Evolutionary conservation across 2,888 invertebrate genomes (phyloP).

Genomic region (Sminthurides aquaticus): DNA sequence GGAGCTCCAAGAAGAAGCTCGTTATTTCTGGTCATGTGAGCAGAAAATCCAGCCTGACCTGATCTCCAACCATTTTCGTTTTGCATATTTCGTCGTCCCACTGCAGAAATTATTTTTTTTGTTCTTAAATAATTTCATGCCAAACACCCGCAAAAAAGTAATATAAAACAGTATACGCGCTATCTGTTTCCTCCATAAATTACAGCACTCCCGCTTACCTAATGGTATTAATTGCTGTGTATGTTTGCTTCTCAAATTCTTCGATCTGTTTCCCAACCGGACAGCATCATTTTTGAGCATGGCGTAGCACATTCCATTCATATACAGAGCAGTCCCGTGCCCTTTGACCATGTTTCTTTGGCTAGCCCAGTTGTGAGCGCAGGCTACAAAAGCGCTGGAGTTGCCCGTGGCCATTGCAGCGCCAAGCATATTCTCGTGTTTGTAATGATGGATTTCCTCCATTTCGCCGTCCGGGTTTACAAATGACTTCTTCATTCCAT

Average conservation of each 20-base stretch:
- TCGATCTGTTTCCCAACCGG: background rate
- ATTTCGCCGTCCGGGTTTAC: too few species aligned
- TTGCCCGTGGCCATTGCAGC: background rate
- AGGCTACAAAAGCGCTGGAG: background rate
- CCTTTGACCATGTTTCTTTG: too few species aligned
- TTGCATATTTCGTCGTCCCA: too few species aligned
- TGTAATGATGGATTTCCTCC: too few species aligned
- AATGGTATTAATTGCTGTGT: background rate
- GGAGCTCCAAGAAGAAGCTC: constrained; percentile 56
- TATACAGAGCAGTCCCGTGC: background rate
- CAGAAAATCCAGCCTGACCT: constrained; percentile 45
- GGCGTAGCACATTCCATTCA: background rate
- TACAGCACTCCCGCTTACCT: too few species aligned
- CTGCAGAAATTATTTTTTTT: too few species aligned
- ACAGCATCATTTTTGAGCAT: background rate
- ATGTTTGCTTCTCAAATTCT: background rate
- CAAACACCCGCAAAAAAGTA: too few species aligned
- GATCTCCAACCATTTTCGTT: too few species aligned
- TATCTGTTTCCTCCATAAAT: too few species aligned
- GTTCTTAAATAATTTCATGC: too few species aligned
- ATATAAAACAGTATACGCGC: too few species aligned
- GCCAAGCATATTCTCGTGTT: too few species aligned
- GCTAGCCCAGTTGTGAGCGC: background rate
- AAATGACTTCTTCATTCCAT: background rate
- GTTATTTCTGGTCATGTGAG: constrained; percentile 43